Evolutionary conservation across 1,140 invertebrate species (phyloP), one percentile per base, ranked within the genome.

Genomic region (Drosophila jambulina): DNA sequence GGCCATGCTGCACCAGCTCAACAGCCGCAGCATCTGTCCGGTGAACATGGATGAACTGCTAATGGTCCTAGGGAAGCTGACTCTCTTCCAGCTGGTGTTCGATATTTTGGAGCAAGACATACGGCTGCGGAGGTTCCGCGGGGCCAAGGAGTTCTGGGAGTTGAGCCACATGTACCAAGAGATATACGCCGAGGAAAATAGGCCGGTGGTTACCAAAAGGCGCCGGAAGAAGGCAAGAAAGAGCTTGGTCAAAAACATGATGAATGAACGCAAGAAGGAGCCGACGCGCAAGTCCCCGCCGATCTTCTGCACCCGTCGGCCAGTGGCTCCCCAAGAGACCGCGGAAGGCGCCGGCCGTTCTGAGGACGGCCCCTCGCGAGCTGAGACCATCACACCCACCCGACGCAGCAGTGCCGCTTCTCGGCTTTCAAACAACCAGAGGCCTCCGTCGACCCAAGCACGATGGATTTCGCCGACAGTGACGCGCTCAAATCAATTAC

Each of bases 51-150:
- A 62, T 0, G n/a, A n/a, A 5, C 43, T 90, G 23, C 34, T 90
- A 8, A 3, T 51, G 3, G 36, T 58, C 0, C 9, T 90, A 3
- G 17, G 29, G 4, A 9, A 12, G 4, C 29, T 82, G 1, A 34
- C 57, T 6, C 25, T 91, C 3, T 56, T 65, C 19, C 38, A 64
- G 10, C 46, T 90, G 19, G 86, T 90, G 10, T 91, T 71, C 45
- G 68, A 68, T 36, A 23, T 88, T 3, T 38, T 71, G 5, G 15
- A 53, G 10, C 70, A 78, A 42, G 78, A 91, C 21, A 27, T 5
- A 1, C 54, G 65, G 2, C 10, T 53, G 0, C 51, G 5, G 5
- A 17, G 53, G 5, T 56, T 56, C 15, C 36, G 21, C 15, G 3
- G 2, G 3, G 53, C 21, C 34, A 17, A 21, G 15, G 21, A 56